Conservation (phyloP, 2,888 invertebrate genomes). For the Amphipoea oculea region DNA sequence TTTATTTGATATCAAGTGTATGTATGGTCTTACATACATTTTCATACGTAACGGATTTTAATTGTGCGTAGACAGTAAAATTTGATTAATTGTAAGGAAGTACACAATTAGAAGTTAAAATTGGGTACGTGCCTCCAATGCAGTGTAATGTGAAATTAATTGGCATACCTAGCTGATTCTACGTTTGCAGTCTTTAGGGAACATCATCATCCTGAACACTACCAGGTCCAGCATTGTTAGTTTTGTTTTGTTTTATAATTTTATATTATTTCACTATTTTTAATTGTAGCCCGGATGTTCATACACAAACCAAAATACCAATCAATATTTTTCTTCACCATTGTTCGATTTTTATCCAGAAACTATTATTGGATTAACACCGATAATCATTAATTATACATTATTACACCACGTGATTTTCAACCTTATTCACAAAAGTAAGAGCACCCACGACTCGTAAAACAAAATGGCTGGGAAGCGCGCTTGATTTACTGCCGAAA, state of each 20-base stretch:
- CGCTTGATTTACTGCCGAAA: slow-evolving; percentile 71
- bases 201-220: background rate
- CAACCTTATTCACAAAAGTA: slow-evolving; percentile 21
- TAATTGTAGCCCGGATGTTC: background rate
- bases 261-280: background rate
- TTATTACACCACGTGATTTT: slow-evolving; percentile 12
- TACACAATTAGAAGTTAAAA: slow-evolving; percentile 35
- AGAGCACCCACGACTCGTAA: slow-evolving; percentile 1
- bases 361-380: slow-evolving; percentile 3
- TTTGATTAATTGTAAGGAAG: slow-evolving; percentile 39
- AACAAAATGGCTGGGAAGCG: slow-evolving; percentile 47
- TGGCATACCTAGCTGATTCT: slow-evolving; percentile 12
- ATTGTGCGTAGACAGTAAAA: slow-evolving; percentile 45
- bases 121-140: slow-evolving; percentile 13
- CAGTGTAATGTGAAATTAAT: slow-evolving; percentile 36
- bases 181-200: slow-evolving; percentile 2
- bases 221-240: background rate
- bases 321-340: background rate
- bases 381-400: slow-evolving; percentile 21
- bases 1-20: slow-evolving; percentile 64
- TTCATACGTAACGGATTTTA: slow-evolving; percentile 58
- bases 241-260: background rate
- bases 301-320: background rate
- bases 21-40: slow-evolving; percentile 54
- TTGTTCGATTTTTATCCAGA: background rate